Percentiles rank a stretch among this genome's conserved stretches.
Evolutionary conservation across 2,113 vertebrate species (phyloP).

Genomic region (Nibea albiflora): DNA sequence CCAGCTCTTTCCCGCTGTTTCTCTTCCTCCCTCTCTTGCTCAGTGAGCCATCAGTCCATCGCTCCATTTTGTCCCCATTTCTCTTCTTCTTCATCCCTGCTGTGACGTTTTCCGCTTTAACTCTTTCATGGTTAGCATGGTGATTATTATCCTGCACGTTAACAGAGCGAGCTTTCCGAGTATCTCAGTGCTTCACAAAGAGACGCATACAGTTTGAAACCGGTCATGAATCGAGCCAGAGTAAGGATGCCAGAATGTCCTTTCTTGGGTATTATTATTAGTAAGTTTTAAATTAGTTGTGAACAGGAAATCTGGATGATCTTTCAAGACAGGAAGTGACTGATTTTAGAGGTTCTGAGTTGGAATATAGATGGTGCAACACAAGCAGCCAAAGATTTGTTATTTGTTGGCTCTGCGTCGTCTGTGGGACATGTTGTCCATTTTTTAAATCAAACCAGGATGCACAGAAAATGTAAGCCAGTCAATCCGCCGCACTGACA

Average conservation of each 20-base stretch:
- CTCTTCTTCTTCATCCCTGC: background rate
- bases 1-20: slow-evolving; percentile 28
- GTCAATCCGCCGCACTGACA: background rate
- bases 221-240: too few species aligned
- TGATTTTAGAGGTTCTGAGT: too few species aligned
- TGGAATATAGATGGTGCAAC: background rate
- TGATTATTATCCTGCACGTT: background rate
- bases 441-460: background rate
- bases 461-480: background rate
- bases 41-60: slow-evolving; percentile 13
- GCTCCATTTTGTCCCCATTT: slow-evolving; percentile 10
- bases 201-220: too few species aligned
- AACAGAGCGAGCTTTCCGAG: background rate
- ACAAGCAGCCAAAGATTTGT: background rate
- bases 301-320: too few species aligned
- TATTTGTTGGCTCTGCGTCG: background rate
- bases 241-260: too few species aligned
- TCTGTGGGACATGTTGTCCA: background rate
- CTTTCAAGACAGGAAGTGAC: too few species aligned
- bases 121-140: background rate
- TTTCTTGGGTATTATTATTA: too few species aligned
- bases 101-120: background rate
- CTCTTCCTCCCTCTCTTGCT: slow-evolving; percentile 16
- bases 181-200: too few species aligned
- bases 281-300: too few species aligned